Percentiles rank a stretch among this genome's conserved stretches.
Evolutionary conservation across 2,888 invertebrate species (phyloP).

Genomic region (Andrena marginata): DNA sequence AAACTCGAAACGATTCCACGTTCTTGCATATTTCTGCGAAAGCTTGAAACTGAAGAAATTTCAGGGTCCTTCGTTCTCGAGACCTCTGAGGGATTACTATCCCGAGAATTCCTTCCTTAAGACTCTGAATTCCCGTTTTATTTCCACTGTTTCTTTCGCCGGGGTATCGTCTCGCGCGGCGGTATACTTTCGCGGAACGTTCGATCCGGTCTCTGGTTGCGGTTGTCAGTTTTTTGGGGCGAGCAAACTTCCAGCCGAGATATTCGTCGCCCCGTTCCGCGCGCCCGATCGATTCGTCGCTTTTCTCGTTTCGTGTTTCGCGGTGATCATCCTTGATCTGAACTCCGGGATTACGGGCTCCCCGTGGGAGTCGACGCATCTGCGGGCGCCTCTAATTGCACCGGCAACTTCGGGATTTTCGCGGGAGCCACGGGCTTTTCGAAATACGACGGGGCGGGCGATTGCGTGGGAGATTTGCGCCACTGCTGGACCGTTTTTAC

Average conservation of each 20-base stretch:
- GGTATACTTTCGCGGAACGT: neutral
- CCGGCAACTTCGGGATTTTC: conserved; percentile 50
- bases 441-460: conserved; percentile 36
- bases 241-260: conserved; percentile 9
- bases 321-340: conserved; percentile 52
- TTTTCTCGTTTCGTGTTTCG: conserved; percentile 43
- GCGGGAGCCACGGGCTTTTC: conserved; percentile 25
- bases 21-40: no score
- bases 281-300: conserved; percentile 11
- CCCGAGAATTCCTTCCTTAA: no score
- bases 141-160: neutral
- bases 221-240: neutral
- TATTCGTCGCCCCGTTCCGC: conserved; percentile 2
- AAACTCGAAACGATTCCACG: no score
- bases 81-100: no score
- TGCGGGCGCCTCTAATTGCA: conserved; percentile 50
- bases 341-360: conserved; percentile 45
- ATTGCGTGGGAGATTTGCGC: conserved; percentile 18
- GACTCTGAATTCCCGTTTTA: neutral
- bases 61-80: no score
- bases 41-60: no score
- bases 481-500: neutral
- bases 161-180: neutral
- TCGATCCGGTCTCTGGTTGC: neutral
- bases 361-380: conserved; percentile 50